These are phyloP conservation scores for Nanorana parkeri DNA, from an alignment of 2,113 vertebrate species.

Conservation along the genomic window DNA sequence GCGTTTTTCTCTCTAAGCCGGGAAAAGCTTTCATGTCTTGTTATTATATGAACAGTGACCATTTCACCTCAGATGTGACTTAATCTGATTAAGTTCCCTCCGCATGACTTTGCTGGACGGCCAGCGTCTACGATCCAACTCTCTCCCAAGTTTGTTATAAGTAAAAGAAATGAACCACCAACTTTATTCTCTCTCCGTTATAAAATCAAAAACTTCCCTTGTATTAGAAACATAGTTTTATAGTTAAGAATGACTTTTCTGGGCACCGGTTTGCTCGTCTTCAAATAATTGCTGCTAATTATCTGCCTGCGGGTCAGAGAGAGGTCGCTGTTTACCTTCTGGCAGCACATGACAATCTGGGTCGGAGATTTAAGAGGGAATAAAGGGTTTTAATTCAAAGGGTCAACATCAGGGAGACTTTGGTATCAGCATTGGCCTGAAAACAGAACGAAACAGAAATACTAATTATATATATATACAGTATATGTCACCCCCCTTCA, in stretches of 20 bases:
- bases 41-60: slow-evolving; percentile 5
- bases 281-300: slow-evolving; percentile 5
- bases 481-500: too few species aligned
- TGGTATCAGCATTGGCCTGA: neutral
- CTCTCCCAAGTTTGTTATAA: neutral
- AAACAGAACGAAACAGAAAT: too few species aligned
- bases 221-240: slow-evolving; percentile 3
- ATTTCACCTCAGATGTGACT: slow-evolving; percentile 18
- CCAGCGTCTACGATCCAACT: neutral
- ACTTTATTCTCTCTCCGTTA: neutral
- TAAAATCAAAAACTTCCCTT: slow-evolving; percentile 8
- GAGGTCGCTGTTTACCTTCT: neutral
- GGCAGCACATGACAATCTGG: neutral
- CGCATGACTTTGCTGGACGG: neutral
- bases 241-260: slow-evolving; percentile 13
- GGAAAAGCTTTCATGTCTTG: neutral
- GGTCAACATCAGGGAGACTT: neutral
- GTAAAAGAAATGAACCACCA: neutral
- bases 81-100: slow-evolving; percentile 22
- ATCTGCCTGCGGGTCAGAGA: neutral
- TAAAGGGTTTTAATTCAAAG: neutral
- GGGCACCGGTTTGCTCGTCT: slow-evolving; percentile 7
- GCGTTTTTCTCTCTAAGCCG: neutral
- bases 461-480: too few species aligned
- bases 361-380: neutral